phyloP scores from a whole-genome alignment of 2,113 vertebrate species.

The Lepisosteus osseus region DNA sequence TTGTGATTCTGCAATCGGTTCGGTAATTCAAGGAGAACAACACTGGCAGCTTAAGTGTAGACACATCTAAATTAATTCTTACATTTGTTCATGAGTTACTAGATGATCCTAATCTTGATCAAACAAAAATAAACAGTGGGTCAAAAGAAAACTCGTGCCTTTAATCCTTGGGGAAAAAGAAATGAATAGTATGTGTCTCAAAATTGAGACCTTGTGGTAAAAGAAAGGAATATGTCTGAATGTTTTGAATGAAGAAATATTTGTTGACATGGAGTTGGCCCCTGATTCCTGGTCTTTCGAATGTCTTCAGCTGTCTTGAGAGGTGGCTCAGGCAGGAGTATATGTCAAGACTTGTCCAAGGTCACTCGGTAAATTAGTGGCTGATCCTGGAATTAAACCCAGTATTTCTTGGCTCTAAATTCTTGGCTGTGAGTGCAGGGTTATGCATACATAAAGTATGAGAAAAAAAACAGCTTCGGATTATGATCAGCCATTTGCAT shows the following conservation, averaged over 20 bases:
- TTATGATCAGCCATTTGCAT: neutral
- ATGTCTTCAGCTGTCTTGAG: neutral
- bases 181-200: too few relatives aligned
- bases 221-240: neutral
- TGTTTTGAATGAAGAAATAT: neutral
- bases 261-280: constrained; percentile 7
- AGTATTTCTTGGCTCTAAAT: constrained; percentile 14
- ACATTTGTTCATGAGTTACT: too few relatives aligned
- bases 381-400: constrained; percentile 11
- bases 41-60: too few relatives aligned
- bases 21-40: too few relatives aligned
- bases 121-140: too few relatives aligned
- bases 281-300: neutral
- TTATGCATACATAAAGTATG: neutral
- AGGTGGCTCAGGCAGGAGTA: neutral
- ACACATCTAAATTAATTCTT: too few relatives aligned
- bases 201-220: neutral
- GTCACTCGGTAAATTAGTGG: constrained; percentile 18
- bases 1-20: too few relatives aligned
- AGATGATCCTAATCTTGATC: too few relatives aligned
- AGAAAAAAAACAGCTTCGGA: constrained; percentile 4
- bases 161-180: too few relatives aligned
- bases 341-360: constrained; percentile 9
- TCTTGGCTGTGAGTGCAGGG: neutral
- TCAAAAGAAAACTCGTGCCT: neutral